Conservation (phyloP, 2,888 invertebrate genomes). For the Agriopis marginaria region DNA sequence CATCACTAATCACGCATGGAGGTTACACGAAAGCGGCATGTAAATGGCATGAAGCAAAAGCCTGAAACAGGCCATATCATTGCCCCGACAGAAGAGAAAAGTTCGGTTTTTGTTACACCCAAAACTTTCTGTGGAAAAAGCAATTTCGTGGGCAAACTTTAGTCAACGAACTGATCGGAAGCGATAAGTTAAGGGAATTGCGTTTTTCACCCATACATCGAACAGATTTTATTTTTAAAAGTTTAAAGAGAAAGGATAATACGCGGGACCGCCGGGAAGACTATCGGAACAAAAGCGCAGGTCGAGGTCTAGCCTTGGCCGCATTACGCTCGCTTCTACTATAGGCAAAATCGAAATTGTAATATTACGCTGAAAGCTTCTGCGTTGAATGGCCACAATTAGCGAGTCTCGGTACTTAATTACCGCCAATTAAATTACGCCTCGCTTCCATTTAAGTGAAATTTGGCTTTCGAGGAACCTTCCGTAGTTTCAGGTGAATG, state of each 20-base stretch:
- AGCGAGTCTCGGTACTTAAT: conserved; percentile 45
- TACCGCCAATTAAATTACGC: conserved; percentile 45
- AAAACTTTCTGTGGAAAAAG: conserved; percentile 23
- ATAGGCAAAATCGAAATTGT: conserved; percentile 60
- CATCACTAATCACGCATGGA: no score
- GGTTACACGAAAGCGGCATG: background rate
- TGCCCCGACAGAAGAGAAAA: background rate
- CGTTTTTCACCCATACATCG: conserved; percentile 18
- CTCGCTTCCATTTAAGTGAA: conserved; percentile 37
- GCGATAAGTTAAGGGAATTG: conserved; percentile 18
- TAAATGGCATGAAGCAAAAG: background rate
- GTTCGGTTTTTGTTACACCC: conserved; percentile 17
- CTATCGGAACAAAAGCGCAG: conserved; percentile 69
- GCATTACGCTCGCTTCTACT: conserved; percentile 55
- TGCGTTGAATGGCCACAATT: conserved; percentile 53
- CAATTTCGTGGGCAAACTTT: conserved; percentile 23
- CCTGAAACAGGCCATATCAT: conserved; percentile 5
- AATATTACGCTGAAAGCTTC: conserved; percentile 58
- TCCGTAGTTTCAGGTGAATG: conserved; percentile 23
- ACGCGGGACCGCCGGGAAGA: conserved; percentile 66
- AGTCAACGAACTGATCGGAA: conserved; percentile 11
- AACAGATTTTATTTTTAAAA: conserved; percentile 48
- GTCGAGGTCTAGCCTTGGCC: conserved; percentile 81
- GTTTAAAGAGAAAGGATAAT: conserved; percentile 62
- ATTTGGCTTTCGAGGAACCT: conserved; percentile 33